A percentile compares a stretch with the other conserved stretches of the same genome.
phyloP scores from a whole-genome alignment of 1,140 invertebrate genomes.

The Monomorium pharaonis region DNA sequence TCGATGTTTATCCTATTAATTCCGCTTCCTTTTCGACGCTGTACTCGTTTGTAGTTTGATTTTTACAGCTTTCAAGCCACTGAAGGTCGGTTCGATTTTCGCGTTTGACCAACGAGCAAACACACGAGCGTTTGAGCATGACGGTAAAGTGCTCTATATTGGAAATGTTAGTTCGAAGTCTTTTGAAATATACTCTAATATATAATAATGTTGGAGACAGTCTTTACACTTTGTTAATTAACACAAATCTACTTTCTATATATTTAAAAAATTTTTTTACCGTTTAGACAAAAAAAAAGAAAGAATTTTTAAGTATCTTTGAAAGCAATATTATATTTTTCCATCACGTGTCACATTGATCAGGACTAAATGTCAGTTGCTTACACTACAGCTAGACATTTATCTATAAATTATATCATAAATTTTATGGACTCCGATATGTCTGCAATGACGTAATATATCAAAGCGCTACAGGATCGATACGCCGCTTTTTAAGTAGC shows the following conservation, averaged over 20 bases:
- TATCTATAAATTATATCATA: constrained; percentile 33
- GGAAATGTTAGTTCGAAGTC: not conserved
- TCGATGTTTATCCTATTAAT: constrained; percentile 41
- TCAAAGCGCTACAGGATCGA: constrained; percentile 27
- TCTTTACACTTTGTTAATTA: not conserved
- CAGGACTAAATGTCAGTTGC: not conserved
- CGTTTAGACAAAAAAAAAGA: not conserved
- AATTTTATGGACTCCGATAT: constrained; percentile 14
- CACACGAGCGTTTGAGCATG: not conserved
- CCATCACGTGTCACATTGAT: not conserved
- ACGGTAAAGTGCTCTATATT: not conserved
- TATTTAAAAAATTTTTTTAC: not conserved
- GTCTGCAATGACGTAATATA: not conserved
- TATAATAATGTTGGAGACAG: not conserved
- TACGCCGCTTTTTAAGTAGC: constrained; percentile 23
- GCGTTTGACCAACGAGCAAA: constrained; percentile 2
- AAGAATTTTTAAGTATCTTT: not conserved
- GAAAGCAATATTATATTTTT: not conserved
- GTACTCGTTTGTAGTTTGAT: constrained; percentile 24
- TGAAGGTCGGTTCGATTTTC: not conserved
- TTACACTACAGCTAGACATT: not conserved
- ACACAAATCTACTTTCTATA: not conserved
- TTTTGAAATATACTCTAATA: not conserved
- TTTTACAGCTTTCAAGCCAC: constrained; percentile 19
- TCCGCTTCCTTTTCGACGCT: constrained; percentile 8